Evolutionary conservation across 2,888 invertebrate genomes (phyloP), one percentile per base, ranked within the genome.

Genomic region (Stenchaetothrips biformis): DNA sequence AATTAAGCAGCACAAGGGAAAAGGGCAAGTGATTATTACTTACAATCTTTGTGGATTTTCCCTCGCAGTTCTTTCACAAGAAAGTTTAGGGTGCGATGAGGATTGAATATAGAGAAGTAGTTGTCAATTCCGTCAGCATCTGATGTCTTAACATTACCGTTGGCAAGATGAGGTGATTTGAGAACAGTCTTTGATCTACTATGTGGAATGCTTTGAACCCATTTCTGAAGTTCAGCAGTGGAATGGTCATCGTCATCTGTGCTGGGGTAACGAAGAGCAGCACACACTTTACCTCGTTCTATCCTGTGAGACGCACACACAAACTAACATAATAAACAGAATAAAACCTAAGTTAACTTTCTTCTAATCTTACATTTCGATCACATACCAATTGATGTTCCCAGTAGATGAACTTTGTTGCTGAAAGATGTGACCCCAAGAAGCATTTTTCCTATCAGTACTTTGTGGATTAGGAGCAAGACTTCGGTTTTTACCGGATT

Each of bases 41-140:
- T 80, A 80, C 80, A 53, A n/a, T 80, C 16, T 49, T 80, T 78
- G 25, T 80, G 77, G 18, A 77, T 21, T n/a, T 78, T 77, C 9
- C 80, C 80, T 49, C 78, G 77, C 7, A 80, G 25, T 53, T 80
- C 80, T 21, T 80, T 80, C 8, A 80, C 59, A 49, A 80, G 49
- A 49, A 80, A 80, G 21, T 80, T 77, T 13, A 80, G 27, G 9
- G 80, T 80, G 1, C 80, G 77, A 3, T 78, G 53, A 37, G 80
- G 80, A 49, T 80, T 80, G 78, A 80, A 80, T 1, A 62, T 48
- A 47, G 80, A 27, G 53, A 77, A 80, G 67, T 21, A 21, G 7
- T 25, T 21, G 11, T 74, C 67, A 0, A 7, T 74, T 7, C 21
- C 25, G 25, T 74, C 25, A 25, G 21, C 25, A 74, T 74, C 25